Percentiles rank a stretch among this genome's conserved stretches.
phyloP scores from a whole-genome alignment of 2,113 vertebrate species.

The Oncorhynchus keta region DNA sequence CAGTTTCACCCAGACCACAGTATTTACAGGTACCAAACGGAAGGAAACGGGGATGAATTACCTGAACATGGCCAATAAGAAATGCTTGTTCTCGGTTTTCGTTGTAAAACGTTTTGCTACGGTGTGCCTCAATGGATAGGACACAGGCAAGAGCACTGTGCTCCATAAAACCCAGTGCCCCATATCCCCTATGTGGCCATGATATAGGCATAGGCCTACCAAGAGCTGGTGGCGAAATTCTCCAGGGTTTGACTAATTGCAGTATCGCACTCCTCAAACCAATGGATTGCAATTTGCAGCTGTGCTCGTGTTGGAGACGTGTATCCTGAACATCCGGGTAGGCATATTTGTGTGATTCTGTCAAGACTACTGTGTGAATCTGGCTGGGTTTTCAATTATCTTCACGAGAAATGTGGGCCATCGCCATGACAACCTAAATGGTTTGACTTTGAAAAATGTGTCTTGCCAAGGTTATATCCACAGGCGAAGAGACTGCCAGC shows the following conservation, averaged over 20 bases:
- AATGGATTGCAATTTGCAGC: too few species aligned
- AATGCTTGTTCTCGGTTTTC: too few species aligned
- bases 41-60: too few species aligned
- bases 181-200: background rate
- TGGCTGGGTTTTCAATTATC: background rate
- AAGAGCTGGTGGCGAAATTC: background rate
- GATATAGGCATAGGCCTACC: background rate
- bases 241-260: background rate
- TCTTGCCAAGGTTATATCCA: conserved; percentile 11
- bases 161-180: too few species aligned
- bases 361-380: background rate
- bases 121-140: too few species aligned
- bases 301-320: background rate
- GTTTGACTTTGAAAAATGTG: conserved; percentile 14
- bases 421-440: conserved; percentile 6
- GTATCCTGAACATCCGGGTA: background rate
- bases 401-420: background rate
- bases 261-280: background rate
- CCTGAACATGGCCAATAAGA: too few species aligned
- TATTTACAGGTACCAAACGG: too few species aligned
- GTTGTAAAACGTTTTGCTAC: too few species aligned
- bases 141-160: too few species aligned
- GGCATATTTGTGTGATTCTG: background rate
- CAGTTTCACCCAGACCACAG: conserved; percentile 37
- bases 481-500: background rate